Evolutionary conservation across 2,113 vertebrate genomes (phyloP).

Genomic region (Antigone vipio): DNA sequence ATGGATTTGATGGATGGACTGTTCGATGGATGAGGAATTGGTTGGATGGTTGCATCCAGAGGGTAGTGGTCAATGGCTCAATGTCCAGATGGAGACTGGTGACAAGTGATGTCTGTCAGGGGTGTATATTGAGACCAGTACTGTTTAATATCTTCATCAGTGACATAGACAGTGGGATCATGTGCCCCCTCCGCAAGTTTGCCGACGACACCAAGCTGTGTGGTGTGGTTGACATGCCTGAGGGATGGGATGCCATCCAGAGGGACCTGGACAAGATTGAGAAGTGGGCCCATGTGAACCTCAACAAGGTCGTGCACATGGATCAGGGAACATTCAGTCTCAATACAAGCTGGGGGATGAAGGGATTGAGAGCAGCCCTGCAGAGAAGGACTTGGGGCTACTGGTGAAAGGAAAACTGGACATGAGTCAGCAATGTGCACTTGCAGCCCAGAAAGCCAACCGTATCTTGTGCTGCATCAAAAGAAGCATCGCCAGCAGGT

Average conservation of each 20-base stretch:
- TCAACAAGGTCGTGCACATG: neutral
- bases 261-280: neutral
- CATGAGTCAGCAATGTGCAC: neutral
- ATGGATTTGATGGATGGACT: neutral
- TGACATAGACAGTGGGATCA: neutral
- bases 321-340: accelerated
- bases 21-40: neutral
- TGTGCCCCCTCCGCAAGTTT: neutral
- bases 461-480: neutral
- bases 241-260: neutral
- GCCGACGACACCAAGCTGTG: neutral
- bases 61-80: neutral
- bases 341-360: neutral
- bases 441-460: neutral
- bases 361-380: neutral
- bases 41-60: neutral
- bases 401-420: neutral
- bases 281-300: neutral
- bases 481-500: neutral
- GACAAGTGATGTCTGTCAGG: neutral
- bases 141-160: neutral
- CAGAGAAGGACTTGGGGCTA: neutral
- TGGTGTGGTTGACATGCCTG: neutral
- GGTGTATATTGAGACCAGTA: too few relatives aligned
- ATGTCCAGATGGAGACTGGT: neutral